Percentiles rank a stretch among this genome's conserved stretches.
Evolutionary conservation across 2,797 vertebrate genomes (phyloP).

Genomic region (Coreius guichenoti): DNA sequence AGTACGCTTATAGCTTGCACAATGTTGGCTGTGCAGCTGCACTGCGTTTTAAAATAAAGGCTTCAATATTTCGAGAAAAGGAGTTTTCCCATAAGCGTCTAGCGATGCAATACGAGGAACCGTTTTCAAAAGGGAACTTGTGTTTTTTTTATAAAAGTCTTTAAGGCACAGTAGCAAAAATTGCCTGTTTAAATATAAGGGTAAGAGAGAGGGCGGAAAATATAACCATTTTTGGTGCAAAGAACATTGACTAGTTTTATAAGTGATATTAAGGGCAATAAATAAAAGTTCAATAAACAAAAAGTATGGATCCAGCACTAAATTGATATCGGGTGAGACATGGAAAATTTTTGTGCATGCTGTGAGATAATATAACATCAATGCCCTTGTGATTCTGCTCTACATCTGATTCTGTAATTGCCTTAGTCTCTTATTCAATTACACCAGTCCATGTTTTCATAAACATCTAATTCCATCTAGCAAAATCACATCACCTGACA

Average conservation of each 20-base stretch:
- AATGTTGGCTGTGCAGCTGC: no score
- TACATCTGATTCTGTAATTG: slow-evolving; percentile 14
- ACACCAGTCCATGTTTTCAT: slow-evolving; percentile 7
- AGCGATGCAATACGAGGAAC: no score
- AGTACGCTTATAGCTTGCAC: no score
- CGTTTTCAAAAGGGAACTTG: no score
- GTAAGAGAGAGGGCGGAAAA: neutral
- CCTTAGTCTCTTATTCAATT: slow-evolving; percentile 21
- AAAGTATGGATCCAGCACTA: neutral
- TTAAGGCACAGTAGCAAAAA: neutral
- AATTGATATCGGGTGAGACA: neutral
- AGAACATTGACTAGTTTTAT: neutral
- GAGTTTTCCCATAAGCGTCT: no score
- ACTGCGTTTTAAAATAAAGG: no score
- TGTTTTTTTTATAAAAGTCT: neutral
- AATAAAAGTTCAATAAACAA: neutral
- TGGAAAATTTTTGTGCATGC: neutral
- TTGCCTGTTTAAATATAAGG: neutral
- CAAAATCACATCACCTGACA: slow-evolving; percentile 5
- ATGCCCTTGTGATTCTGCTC: neutral
- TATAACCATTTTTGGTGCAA: neutral
- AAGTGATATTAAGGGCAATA: neutral
- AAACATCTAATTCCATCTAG: slow-evolving; percentile 25
- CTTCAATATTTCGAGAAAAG: no score
- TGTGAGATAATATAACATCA: neutral